Evolutionary conservation across 2,113 vertebrate species (phyloP).

Genomic region (Atrichornis clamosus): DNA sequence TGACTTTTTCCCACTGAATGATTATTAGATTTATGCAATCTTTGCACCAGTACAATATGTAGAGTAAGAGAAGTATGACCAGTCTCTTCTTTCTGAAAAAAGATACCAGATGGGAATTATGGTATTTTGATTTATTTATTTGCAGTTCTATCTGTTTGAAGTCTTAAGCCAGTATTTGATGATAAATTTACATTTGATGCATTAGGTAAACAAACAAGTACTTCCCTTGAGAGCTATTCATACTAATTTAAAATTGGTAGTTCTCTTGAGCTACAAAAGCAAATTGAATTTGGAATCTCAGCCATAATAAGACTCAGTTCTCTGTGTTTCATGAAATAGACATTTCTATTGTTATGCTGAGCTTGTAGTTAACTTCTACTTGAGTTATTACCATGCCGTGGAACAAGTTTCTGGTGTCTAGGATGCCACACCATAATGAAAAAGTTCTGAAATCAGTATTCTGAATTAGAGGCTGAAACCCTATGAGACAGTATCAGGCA

Average conservation of each 20-base stretch:
- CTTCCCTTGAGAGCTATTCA: background rate
- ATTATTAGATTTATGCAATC: background rate
- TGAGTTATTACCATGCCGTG: background rate
- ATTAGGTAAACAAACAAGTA: background rate
- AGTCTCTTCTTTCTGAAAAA: background rate
- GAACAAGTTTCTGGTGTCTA: background rate
- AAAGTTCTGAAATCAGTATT: background rate
- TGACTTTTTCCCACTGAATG: background rate
- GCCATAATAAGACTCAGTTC: background rate
- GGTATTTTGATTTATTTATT: background rate
- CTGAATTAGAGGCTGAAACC: background rate
- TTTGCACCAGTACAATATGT: background rate
- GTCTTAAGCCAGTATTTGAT: background rate
- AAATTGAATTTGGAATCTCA: background rate
- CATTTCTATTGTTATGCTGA: background rate
- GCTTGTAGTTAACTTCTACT: background rate
- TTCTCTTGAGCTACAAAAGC: background rate
- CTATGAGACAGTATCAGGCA: background rate
- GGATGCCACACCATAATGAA: background rate
- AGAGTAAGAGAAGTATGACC: background rate
- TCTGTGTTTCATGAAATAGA: background rate
- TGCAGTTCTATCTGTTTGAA: background rate
- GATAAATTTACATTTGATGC: background rate
- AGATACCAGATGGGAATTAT: background rate
- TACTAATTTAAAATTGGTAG: background rate